Percentiles rank a stretch among this genome's conserved stretches.
These are phyloP conservation scores for Oedothorax gibbosus DNA, from an alignment of 1,140 invertebrate genomes.

Conservation along the genomic window DNA sequence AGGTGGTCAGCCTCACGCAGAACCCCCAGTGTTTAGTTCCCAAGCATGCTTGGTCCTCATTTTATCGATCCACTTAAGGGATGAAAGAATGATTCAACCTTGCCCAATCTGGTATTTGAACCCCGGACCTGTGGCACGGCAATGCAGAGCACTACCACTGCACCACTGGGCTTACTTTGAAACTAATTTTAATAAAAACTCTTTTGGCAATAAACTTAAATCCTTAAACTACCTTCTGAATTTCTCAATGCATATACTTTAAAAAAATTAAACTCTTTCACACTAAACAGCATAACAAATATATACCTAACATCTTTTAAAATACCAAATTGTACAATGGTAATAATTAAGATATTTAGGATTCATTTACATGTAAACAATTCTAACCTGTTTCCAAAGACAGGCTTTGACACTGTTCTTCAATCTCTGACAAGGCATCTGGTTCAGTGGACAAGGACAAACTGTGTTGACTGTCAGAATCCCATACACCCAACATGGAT, in stretches of 20 bases:
- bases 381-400: slow-evolving; percentile 44
- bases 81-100: too few species aligned
- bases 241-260: neutral
- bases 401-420: slow-evolving; percentile 34
- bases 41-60: too few species aligned
- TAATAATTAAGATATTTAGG: neutral
- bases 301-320: too few species aligned
- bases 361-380: neutral
- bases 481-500: slow-evolving; percentile 37
- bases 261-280: neutral
- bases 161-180: too few species aligned
- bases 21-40: too few species aligned
- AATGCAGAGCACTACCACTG: too few species aligned
- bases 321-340: neutral
- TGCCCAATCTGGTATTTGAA: too few species aligned
- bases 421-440: slow-evolving; percentile 28
- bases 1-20: too few species aligned
- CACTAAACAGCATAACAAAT: neutral
- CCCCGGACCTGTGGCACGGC: too few species aligned
- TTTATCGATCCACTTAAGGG: too few species aligned
- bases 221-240: neutral
- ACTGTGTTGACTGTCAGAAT: slow-evolving; percentile 36
- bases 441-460: slow-evolving; percentile 29
- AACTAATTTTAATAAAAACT: too few species aligned
- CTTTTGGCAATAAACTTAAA: neutral